These are phyloP conservation scores for Stegophylla sp. DNA, from an alignment of 2,888 invertebrate genomes.

Conservation along the genomic window DNA sequence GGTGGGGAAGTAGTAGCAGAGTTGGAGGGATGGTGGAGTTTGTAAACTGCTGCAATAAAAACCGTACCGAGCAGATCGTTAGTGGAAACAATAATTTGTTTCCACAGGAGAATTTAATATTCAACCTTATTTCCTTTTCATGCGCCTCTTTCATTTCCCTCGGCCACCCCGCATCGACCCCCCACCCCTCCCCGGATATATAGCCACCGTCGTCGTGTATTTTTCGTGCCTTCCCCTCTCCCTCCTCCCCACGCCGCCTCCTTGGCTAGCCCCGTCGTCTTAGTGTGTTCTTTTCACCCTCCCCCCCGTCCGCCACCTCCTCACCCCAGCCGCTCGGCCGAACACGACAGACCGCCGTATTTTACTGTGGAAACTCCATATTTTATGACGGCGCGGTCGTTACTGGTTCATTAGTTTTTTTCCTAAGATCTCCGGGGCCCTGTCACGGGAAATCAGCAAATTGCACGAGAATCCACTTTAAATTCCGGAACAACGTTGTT, in stretches of 20 bases:
- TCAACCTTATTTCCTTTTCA: constrained; percentile 20
- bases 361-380: neutral
- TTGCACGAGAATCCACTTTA: constrained; percentile 22
- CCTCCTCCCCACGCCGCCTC: neutral
- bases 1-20: neutral
- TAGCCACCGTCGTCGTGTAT: too few relatives aligned
- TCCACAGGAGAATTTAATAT: constrained; percentile 55
- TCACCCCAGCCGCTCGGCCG: neutral
- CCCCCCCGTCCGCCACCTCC: neutral
- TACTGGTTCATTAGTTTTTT: constrained; percentile 53
- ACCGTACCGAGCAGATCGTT: constrained; percentile 50
- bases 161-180: neutral
- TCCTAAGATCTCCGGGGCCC: constrained; percentile 11
- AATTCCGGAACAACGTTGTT: constrained; percentile 24
- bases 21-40: constrained; percentile 10
- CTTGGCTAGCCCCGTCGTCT: neutral
- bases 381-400: constrained; percentile 38
- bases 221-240: neutral
- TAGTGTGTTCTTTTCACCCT: neutral
- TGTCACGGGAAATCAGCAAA: constrained; percentile 26
- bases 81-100: constrained; percentile 58
- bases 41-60: constrained; percentile 48
- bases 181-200: too few relatives aligned
- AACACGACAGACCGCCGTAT: neutral
- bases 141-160: neutral